A percentile compares a stretch with the other conserved stretches of the same genome.
These are phyloP conservation scores for Coturnix japonica DNA, from an alignment of 2,113 vertebrate species.

Conservation along the genomic window DNA sequence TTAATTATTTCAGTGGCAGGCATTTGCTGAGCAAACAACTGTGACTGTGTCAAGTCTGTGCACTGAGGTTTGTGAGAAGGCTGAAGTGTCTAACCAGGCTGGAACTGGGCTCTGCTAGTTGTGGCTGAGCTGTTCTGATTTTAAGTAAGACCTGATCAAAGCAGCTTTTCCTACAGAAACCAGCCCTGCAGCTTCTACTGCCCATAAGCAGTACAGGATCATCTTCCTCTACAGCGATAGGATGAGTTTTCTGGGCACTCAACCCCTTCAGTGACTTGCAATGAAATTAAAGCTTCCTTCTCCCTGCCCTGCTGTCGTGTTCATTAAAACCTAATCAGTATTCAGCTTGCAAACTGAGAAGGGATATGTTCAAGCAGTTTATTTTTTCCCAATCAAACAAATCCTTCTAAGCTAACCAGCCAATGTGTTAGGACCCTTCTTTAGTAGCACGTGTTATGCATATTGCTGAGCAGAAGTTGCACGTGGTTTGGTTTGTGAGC, in stretches of 20 bases:
- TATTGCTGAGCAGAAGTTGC: neutral
- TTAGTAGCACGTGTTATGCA: fast-evolving
- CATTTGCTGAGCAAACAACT: neutral
- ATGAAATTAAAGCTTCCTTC: neutral
- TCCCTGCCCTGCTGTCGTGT: neutral
- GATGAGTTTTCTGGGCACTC: neutral
- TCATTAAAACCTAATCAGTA: neutral
- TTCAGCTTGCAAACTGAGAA: neutral
- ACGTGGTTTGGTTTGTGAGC: neutral
- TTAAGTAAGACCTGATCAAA: neutral
- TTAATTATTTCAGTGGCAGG: neutral
- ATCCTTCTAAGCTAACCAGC: neutral
- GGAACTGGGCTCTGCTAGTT: neutral
- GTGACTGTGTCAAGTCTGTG: neutral
- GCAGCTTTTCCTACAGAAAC: neutral
- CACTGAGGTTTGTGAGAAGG: neutral
- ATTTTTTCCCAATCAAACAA: neutral
- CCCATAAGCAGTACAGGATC: neutral
- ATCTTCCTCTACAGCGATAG: neutral
- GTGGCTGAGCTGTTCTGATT: neutral
- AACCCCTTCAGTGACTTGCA: neutral
- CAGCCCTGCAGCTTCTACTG: neutral
- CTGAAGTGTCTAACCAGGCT: neutral
- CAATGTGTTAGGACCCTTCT: neutral
- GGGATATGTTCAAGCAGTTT: neutral